Evolutionary conservation across 2,888 invertebrate genomes (phyloP), one percentile per base, ranked within the genome.

Genomic region (Parasteatoda lunata): DNA sequence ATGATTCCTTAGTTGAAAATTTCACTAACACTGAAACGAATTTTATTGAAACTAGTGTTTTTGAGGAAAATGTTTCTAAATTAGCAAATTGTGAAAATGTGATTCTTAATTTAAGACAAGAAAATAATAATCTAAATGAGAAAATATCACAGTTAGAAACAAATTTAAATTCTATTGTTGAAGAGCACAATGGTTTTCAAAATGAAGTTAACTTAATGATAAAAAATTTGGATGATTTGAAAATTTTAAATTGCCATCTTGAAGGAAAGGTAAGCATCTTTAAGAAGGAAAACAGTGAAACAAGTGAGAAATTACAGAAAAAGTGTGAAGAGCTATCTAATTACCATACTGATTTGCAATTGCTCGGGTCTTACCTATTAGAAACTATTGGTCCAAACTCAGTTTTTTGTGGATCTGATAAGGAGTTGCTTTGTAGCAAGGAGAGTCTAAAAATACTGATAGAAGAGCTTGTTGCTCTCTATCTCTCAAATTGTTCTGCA

Each of bases 291-390:
- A 83, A 83, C 69, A 54, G 13, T 68, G 70, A 79, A 64, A 45
- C 79, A 30, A 88, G 51, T 54, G 68, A 86, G 71, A 86, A 66
- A 59, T 9, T 82, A 3, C 64, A 65, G 11, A 73, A 48, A 52
- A 77, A 77, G 15, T n/a, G 15, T 68, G n/a, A 52, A 45, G 81
- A 81, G 47, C 48, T 87, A 4, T 59, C 73, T 77, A 77, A 82
- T n/a, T 77, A 69, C 8, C 81, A 87, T 77, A 69, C 68, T n/a
- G 81, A 82, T 15, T 68, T 87, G 64, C 77, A 87, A 30, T 64
- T 77, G 51, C 13, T 87, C 11, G 64, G 73, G n/a, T 70, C 70
- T 30, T 45, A 72, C 8, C 69, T 82, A 45, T 73, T 77, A 51
- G 72, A 87, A 77, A 77, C 59, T 49, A 66, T 77, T 9, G 13